Evolutionary conservation across 2,113 vertebrate species (phyloP), one percentile per base, ranked within the genome.

Genomic region (Rhinogobius similis): DNA sequence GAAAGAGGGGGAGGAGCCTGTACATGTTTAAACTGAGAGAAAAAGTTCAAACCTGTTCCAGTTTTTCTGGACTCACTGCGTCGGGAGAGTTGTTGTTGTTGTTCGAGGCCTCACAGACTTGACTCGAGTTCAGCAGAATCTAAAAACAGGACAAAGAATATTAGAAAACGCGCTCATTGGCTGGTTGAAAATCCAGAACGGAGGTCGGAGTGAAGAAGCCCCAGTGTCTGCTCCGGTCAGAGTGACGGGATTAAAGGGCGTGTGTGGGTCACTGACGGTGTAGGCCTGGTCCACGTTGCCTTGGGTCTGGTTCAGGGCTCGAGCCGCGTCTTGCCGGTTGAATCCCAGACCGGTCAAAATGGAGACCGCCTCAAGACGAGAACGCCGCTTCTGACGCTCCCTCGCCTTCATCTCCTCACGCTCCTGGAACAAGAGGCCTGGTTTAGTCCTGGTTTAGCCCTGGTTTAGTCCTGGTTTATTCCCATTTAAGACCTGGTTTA

Each of bases 251-350:
- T n/a, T n/a, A n/a, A n/a, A n/a, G n/a, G n/a, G n/a, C n/a, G n/a
- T n/a, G n/a, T n/a, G n/a, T n/a, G n/a, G 32, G 32, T 36, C 32
- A 36, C 32, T 72, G 56, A 98, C 98, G 65, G 78, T 83, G 38
- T 94, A 93, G 1, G 97, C 97, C 26, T 29, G 80, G 20, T 96
- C 91, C 77, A 97, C 72, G 70, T 96, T 87, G 75, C 95, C 97
- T 0, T 85, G 26, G 0, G 94, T 91, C 3, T 88, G 87, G 0
- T 89, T 92, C 20, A 98, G 94, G 0, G 96, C 97, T 39, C 91
- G 64, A 39, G 89, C 90, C 0, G 96, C 96, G 0, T 95, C 95
- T 16, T 88, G 92, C n/a, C 89, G 79, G 0, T 92, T 88, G 76
- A 88, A 98, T 18, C 96, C 97, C 86, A 98, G 90, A 16, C 91